phyloP scores from a whole-genome alignment of 2,888 invertebrate species.

The Sesia bembeciformis region DNA sequence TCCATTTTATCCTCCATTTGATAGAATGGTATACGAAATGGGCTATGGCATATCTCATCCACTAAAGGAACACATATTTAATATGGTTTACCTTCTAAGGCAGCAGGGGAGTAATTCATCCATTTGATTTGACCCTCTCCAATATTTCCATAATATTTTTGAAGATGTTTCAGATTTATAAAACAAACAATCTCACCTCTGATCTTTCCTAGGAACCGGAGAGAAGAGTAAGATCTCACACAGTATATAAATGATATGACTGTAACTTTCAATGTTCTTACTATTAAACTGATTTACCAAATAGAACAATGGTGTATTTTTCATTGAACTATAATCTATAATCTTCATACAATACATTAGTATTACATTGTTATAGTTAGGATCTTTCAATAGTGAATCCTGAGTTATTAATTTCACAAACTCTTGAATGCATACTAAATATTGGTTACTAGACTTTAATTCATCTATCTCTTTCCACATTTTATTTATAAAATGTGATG shows the following conservation, averaged over 20 bases:
- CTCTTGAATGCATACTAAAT: slow-evolving; percentile 48
- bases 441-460: slow-evolving; percentile 57
- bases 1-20: too few relatives aligned
- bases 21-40: too few relatives aligned
- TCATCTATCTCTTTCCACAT: slow-evolving; percentile 62
- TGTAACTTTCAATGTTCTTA: slow-evolving; percentile 18
- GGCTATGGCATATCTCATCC: too few relatives aligned
- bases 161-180: too few relatives aligned
- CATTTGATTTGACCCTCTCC: too few relatives aligned
- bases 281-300: slow-evolving; percentile 32
- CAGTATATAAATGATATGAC: slow-evolving; percentile 47
- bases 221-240: slow-evolving; percentile 63
- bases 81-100: too few relatives aligned
- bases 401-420: slow-evolving; percentile 49
- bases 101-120: too few relatives aligned
- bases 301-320: slow-evolving; percentile 40
- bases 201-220: slow-evolving; percentile 66
- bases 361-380: slow-evolving; percentile 39
- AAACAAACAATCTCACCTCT: slow-evolving; percentile 49
- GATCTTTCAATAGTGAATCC: slow-evolving; percentile 26
- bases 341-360: slow-evolving; percentile 44
- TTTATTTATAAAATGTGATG: slow-evolving; percentile 37
- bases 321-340: slow-evolving; percentile 45
- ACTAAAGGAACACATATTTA: too few relatives aligned
- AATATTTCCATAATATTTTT: too few relatives aligned